Base-by-base conservation (phyloP, 2,888 invertebrate species). In the Andrena bicolor region DNA sequence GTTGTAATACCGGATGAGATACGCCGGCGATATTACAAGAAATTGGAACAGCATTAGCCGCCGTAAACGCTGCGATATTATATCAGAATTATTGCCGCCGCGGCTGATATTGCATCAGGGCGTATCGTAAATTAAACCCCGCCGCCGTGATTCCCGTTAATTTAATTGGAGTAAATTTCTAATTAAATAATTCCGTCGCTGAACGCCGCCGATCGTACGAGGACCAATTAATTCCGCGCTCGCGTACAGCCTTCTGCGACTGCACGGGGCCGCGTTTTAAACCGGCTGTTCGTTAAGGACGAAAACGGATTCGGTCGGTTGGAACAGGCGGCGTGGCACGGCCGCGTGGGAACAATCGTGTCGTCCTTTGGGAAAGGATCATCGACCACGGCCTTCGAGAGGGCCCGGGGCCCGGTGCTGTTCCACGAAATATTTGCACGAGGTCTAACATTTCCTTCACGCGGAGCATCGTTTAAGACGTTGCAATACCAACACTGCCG, bases 401-500 rank as follows among this genome's bases (percentile, higher is more conserved):
- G 26, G n/a, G n/a, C n/a, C n/a, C 48, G 28, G 32, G 6, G 6
- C 60, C 28, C 28, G 10, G 35, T 10, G 41, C 28, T 41, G 69
- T 35, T 23, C 53, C 53, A 48, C 63, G 68, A 73, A 80, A 80
- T 76, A 80, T 71, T 76, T 60, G 68, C 58, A 32, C 61, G 60
- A 68, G 69, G 61, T 75, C 23, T 58, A 79, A 82, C 78, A 73
- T 83, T 84, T 89, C 85, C 86, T 76, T 82, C 72, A 75, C 86
- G 82, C 84, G 80, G 66, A 73, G 83, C 74, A 84, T 85, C 87
- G 82, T 89, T 89, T 88, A 90, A 90, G 90, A 90, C 82, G 86
- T 89, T 89, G 89, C 87, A 86, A 86, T 88, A 90, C 87, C 90
- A 89, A 89, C 88, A 86, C 84, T 87, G 81, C 78, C 76, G 70